phyloP scores from a whole-genome alignment of 1,140 invertebrate species.

The Doryteuthis pealeii region DNA sequence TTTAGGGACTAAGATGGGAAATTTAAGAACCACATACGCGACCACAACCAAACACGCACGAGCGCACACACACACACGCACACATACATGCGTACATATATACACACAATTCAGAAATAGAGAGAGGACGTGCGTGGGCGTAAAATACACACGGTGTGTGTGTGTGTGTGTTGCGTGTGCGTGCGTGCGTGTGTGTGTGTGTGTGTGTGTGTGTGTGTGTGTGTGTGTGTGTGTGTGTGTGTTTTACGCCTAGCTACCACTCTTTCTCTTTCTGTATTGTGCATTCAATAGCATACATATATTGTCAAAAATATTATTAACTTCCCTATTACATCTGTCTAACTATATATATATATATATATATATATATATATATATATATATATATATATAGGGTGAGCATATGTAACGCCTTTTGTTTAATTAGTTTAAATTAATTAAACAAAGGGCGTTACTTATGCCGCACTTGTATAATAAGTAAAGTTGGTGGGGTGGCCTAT shows the following conservation, averaged over 20 bases:
- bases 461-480: no score
- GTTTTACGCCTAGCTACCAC: neutral
- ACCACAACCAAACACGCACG: neutral
- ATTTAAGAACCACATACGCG: neutral
- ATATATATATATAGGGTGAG: neutral
- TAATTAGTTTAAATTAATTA: no score
- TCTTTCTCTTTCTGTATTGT: no score
- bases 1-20: no score
- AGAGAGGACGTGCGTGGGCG: neutral
- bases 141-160: neutral
- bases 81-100: neutral
- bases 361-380: neutral
- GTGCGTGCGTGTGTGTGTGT: neutral
- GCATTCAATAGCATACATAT: no score
- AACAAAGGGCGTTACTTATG: no score
- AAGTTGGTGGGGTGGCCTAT: no score
- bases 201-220: neutral
- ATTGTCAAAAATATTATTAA: no score
- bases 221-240: neutral
- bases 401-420: no score
- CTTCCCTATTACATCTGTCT: no score
- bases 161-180: neutral
- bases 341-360: neutral
- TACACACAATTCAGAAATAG: neutral
- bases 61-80: no score